A percentile compares a stretch with the other conserved stretches of the same genome.
These are phyloP conservation scores for Cyprinus carpio DNA, from an alignment of 2,113 vertebrate species.

Conservation along the genomic window DNA sequence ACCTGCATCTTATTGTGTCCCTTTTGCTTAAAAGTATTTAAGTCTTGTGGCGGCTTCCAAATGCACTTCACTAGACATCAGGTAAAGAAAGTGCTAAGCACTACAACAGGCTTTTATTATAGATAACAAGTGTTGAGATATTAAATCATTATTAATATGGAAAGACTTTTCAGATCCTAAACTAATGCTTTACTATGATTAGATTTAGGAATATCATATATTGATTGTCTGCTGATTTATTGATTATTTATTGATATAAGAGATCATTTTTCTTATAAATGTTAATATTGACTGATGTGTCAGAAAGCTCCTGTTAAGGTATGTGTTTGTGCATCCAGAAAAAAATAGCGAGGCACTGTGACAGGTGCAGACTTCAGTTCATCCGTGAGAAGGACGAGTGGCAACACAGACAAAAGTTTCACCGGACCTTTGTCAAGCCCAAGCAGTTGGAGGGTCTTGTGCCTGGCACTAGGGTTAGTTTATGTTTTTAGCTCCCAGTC, in stretches of 20 bases:
- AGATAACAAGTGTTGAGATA: background rate
- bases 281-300: background rate
- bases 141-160: background rate
- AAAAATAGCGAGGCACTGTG: slow-evolving; percentile 84
- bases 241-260: background rate
- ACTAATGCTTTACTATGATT: background rate
- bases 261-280: background rate
- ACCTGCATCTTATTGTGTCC: slow-evolving; percentile 85
- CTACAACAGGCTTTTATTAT: background rate
- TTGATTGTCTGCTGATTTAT: background rate
- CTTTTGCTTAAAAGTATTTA: slow-evolving; percentile 90
- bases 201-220: background rate
- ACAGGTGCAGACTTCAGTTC: slow-evolving; percentile 92
- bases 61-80: slow-evolving; percentile 89
- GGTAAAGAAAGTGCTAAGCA: slow-evolving; percentile 70
- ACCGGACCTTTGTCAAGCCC: slow-evolving; percentile 88
- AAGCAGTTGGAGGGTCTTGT: slow-evolving; percentile 85
- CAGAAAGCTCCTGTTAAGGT: background rate
- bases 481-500: background rate
- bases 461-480: slow-evolving; percentile 89
- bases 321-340: slow-evolving; percentile 71
- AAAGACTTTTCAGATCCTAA: background rate
- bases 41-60: slow-evolving; percentile 83
- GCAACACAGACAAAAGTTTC: slow-evolving; percentile 82
- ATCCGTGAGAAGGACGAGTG: slow-evolving; percentile 83